These are phyloP conservation scores for Sylvia borin DNA, from an alignment of 2,797 vertebrate species.

Conservation along the genomic window DNA sequence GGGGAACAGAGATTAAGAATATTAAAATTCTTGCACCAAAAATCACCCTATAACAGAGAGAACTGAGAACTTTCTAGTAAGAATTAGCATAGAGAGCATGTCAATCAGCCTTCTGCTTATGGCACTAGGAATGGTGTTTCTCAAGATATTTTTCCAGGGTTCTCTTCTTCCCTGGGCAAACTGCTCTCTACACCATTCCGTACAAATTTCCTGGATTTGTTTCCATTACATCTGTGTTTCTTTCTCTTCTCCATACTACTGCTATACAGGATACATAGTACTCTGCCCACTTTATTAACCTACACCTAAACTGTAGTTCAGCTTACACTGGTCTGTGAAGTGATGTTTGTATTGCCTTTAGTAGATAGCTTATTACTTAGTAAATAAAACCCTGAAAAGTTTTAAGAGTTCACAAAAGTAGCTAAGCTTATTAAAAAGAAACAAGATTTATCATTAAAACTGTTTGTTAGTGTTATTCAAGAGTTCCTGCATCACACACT, in stretches of 20 bases:
- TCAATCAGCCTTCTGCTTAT: no score
- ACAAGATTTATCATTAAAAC: not conserved
- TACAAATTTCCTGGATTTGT: not conserved
- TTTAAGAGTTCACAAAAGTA: not conserved
- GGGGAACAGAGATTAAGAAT: no score
- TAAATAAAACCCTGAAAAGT: not conserved
- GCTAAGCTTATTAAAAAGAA: not conserved
- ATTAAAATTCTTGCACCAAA: no score
- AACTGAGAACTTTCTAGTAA: no score
- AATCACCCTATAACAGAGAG: no score
- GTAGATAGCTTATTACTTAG: not conserved
- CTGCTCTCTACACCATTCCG: not conserved
- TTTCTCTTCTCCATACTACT: not conserved
- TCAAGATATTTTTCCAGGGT: no score
- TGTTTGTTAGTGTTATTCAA: not conserved
- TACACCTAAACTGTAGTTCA: not conserved
- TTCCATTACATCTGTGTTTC: not conserved
- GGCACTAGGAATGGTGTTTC: no score
- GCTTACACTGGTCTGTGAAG: not conserved
- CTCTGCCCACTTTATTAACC: not conserved
- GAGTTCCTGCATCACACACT: not conserved
- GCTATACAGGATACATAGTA: not conserved
- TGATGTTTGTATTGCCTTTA: not conserved
- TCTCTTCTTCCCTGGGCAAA: no score
- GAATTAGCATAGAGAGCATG: no score